phyloP scores from a whole-genome alignment of 2,888 invertebrate species.

The Cyclophora punctaria region DNA sequence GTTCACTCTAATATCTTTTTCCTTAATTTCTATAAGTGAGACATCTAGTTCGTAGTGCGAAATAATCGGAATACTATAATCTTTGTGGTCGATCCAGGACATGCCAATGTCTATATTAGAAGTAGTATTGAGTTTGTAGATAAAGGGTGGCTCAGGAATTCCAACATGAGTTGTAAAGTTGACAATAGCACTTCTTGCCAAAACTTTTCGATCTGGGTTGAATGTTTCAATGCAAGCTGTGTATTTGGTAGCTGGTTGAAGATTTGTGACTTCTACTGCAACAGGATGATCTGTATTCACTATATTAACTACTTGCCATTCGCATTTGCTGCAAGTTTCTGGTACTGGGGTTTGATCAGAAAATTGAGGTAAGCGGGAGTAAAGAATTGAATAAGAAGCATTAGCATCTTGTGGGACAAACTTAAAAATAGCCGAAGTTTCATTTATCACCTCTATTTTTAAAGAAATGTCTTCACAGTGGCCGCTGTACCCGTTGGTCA shows the following conservation, averaged over 20 bases:
- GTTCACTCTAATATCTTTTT: conserved; percentile 29
- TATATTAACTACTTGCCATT: conserved; percentile 48
- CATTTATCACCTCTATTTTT: conserved; percentile 35
- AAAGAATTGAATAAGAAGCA: conserved; percentile 48
- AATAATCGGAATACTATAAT: conserved; percentile 40
- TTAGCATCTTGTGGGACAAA: conserved; percentile 18
- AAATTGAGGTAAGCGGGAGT: conserved; percentile 42
- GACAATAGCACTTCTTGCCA: conserved; percentile 45
- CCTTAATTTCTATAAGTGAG: conserved; percentile 39
- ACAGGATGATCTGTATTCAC: no score
- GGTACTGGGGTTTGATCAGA: conserved; percentile 37
- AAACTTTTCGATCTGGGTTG: conserved; percentile 28
- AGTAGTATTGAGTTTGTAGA: conserved; percentile 47
- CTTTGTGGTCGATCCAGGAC: conserved; percentile 55
- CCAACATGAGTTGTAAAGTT: conserved; percentile 53
- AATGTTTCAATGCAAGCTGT: conserved; percentile 56
- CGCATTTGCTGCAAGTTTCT: conserved; percentile 55
- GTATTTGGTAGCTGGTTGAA: conserved; percentile 55
- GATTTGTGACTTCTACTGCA: neutral
- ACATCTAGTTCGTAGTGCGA: conserved; percentile 53
- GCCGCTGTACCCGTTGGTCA: conserved; percentile 53
- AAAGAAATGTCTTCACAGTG: conserved; percentile 43
- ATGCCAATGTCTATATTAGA: conserved; percentile 39
- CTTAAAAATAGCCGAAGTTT: conserved; percentile 46
- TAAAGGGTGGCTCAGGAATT: conserved; percentile 58